Percentiles rank a stretch among this genome's conserved stretches.
Evolutionary conservation across 2,888 invertebrate genomes (phyloP).

Genomic region (Nudaria mundana): DNA sequence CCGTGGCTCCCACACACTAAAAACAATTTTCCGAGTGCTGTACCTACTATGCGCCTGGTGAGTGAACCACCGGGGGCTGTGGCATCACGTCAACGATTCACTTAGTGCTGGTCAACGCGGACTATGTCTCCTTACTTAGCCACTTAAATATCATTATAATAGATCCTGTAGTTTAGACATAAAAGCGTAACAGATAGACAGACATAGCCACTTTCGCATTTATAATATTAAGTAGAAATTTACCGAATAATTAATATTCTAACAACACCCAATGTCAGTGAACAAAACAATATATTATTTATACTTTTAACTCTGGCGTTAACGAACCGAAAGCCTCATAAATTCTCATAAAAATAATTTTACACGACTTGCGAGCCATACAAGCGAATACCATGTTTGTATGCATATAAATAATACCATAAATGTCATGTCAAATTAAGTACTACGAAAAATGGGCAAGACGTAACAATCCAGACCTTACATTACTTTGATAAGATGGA

Average conservation of each 20-base stretch:
- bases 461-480: constrained; percentile 37
- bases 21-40: too few species aligned
- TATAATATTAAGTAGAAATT: too few species aligned
- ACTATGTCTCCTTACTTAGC: too few species aligned
- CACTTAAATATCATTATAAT: too few species aligned
- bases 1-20: too few species aligned
- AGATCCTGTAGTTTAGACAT: too few species aligned
- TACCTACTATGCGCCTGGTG: too few species aligned
- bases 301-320: constrained; percentile 8
- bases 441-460: constrained; percentile 32
- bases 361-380: constrained; percentile 13
- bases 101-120: too few species aligned
- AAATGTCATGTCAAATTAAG: constrained; percentile 34
- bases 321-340: constrained; percentile 11
- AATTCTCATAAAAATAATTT: constrained; percentile 20
- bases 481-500: constrained; percentile 46
- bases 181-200: too few species aligned
- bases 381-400: constrained; percentile 13
- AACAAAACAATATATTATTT: not conserved
- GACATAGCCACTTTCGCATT: too few species aligned
- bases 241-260: not conserved
- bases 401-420: constrained; percentile 23
- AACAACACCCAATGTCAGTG: not conserved
- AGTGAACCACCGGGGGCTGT: too few species aligned
- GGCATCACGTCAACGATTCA: too few species aligned